These are phyloP conservation scores for Hippopotamus amphibius DNA, from an alignment of 2,113 vertebrate genomes.

Conservation along the genomic window DNA sequence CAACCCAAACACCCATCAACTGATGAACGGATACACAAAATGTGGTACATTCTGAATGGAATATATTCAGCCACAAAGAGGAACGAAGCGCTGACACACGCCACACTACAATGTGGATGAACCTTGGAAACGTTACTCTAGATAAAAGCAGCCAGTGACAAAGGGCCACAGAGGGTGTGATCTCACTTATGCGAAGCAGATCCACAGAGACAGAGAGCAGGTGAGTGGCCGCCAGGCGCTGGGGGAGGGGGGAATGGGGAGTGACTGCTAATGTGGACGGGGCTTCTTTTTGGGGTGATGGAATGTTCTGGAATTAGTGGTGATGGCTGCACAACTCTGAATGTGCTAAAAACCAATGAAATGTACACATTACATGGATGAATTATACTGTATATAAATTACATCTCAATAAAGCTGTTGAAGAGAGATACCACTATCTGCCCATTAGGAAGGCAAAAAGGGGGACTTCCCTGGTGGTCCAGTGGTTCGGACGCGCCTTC, in stretches of 20 bases:
- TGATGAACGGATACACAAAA: neutral
- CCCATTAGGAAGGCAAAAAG: neutral
- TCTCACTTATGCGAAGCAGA: too few species aligned
- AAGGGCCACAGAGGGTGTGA: neutral
- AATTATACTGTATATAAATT: neutral
- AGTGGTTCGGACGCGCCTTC: too few species aligned
- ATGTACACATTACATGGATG: neutral
- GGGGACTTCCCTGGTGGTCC: too few species aligned
- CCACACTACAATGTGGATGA: neutral
- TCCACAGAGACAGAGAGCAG: neutral
- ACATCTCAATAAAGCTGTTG: neutral
- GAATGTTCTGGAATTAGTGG: neutral
- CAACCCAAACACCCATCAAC: neutral
- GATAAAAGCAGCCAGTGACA: neutral
- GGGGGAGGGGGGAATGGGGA: neutral
- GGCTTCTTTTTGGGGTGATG: neutral
- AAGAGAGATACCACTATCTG: neutral
- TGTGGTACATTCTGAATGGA: neutral
- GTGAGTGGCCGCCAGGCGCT: neutral
- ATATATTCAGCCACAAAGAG: neutral
- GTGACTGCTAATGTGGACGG: neutral
- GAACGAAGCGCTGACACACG: neutral
- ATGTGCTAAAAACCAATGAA: neutral
- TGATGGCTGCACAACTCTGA: neutral
- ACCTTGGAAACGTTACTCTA: neutral